A percentile compares a stretch with the other conserved stretches of the same genome.
Evolutionary conservation across 2,888 invertebrate species (phyloP).

Genomic region (Panzeria rudis): DNA sequence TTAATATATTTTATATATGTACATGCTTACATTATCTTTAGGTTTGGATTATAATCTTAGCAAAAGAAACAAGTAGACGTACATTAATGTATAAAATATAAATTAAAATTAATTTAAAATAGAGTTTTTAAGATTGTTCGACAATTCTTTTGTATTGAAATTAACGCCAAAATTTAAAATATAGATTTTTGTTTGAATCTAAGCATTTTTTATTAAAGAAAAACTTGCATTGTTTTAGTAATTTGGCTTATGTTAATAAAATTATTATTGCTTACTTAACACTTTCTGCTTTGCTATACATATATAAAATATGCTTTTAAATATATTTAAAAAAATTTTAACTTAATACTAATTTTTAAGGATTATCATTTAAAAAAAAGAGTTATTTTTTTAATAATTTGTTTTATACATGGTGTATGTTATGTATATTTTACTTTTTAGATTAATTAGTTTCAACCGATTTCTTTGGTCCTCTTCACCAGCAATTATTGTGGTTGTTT

Average conservation of each 20-base stretch:
- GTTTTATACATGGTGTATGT: not conserved
- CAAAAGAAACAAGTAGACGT: conserved; percentile 7
- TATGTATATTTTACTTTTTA: conserved; percentile 26
- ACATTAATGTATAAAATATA: conserved; percentile 32
- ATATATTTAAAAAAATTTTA: conserved; percentile 21
- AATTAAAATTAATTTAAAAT: conserved; percentile 48
- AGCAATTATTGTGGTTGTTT: conserved; percentile 75
- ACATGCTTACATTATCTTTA: not conserved
- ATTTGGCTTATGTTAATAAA: conserved; percentile 60
- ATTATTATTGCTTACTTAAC: conserved; percentile 83
- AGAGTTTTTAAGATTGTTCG: conserved; percentile 70
- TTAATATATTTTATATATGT: conserved; percentile 14
- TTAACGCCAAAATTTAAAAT: conserved; percentile 43
- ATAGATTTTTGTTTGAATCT: conserved; percentile 8
- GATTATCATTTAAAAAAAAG: conserved; percentile 30
- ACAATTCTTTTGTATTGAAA: conserved; percentile 69
- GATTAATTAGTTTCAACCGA: conserved; percentile 75
- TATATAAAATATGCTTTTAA: conserved; percentile 48
- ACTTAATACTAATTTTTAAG: conserved; percentile 47
- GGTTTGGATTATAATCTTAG: conserved; percentile 8
- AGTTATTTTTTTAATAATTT: not conserved
- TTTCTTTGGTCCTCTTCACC: conserved; percentile 83
- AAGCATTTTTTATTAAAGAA: conserved; percentile 25
- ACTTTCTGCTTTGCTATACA: conserved; percentile 75
- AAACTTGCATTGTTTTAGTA: conserved; percentile 11